Evolutionary conservation across 2,797 vertebrate species (phyloP), one percentile per base, ranked within the genome.

Genomic region (Typhlichthys eigenmanni): DNA sequence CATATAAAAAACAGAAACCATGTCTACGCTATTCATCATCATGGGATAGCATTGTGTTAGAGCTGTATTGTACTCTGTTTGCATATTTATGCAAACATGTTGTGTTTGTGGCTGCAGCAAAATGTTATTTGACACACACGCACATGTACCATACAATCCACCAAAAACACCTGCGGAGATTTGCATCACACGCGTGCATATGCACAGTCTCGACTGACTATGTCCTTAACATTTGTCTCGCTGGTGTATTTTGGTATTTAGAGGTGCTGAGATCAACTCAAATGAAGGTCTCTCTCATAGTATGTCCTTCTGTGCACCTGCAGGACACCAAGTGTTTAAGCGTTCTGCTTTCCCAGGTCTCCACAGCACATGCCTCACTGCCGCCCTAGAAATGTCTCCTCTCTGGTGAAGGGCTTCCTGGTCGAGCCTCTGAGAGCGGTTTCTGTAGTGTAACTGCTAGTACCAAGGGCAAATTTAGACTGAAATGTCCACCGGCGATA

Each of bases 301-400:
- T 10, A 17, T 11, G 1, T 54, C 66, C 57, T 47, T n/a, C 60
- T 57, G 65, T 76, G 55, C 72, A 79, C 71, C 71, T 83, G 72
- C 58, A 29, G 11, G 45, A 68, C 34, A 47, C 12, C 11, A 58
- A 58, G 11, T 38, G 9, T 38, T 38, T 38, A 38, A 32, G 48
- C 58, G 50, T 10, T 51, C 1, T 46, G 13, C 17, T 47, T 64
- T 59, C 24, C 12, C 64, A 62, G 68, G 24, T 29, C 24, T 29
- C 24, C 4, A 4, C 24, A 29, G 24, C 24, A 17, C 53, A 14
- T 32, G n/a, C 65, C 66, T 68, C 52, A 55, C 47, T 66, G 16
- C 67, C 69, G 81, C 58, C 72, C 72, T 64, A 63, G 58, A 82
- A 71, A 62, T 57, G 54, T 78, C 58, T 29, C 2, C 58, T 69